Evolutionary conservation across 2,113 vertebrate genomes (phyloP), one percentile per base, ranked within the genome.

Genomic region (Forbesichthys papilliferus): DNA sequence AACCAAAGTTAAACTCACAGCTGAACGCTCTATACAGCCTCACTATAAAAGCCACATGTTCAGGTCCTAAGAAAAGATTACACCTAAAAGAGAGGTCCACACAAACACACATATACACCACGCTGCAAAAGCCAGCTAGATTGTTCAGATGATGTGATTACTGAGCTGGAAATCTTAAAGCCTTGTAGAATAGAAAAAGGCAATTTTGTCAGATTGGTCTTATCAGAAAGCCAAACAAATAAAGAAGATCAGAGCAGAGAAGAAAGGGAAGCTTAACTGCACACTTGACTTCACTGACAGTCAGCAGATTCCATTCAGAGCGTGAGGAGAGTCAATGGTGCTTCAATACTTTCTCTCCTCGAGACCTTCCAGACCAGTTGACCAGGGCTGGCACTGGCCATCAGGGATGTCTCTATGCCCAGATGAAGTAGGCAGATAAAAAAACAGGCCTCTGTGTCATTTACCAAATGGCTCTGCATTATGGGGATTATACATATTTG

Each of bases 251-350:
- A 27, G 56, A 61, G 12, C 55, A 72, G 51, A 48, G 14, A 48
- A 77, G 66, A 73, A 71, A 79, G 64, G 42, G 68, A 46, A 76
- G 71, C 76, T 57, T 54, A 77, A 75, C 63, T 60, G 53, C 47
- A 64, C 66, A 48, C 62, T 51, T 69, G 12, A 18, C 48, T 71
- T 76, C 61, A 51, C 0, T 9, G 67, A 11, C 73, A 68, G 78
- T 90, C 82, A 87, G 87, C 84, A 86, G 76, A 85, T 88, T 86
- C 80, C 66, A 72, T 77, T 84, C 67, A 69, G 79, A 68, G 68
- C 66, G 36, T 27, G 36, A 42, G 36, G 5, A 8, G 36, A 71
- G 77, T 42, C 65, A 78, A 57, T 18, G 16, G 20, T 27, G 66
- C 67, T 58, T 62, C 46, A 65, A 46, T 48, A 18, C 33, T 48